phyloP scores from a whole-genome alignment of 2,888 invertebrate species.

The Epinotia ramella region DNA sequence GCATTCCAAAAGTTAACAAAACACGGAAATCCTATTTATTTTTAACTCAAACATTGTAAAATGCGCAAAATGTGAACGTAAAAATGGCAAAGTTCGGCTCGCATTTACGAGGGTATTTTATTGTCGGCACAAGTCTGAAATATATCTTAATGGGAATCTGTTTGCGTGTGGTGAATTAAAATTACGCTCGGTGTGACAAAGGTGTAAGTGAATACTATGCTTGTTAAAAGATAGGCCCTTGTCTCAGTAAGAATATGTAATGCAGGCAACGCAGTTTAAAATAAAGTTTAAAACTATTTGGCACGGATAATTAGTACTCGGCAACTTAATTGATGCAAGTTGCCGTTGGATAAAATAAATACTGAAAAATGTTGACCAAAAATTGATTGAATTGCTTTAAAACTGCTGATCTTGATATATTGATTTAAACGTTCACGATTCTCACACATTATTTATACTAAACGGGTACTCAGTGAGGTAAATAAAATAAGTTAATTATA shows the following conservation, averaged over 20 bases:
- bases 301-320: constrained; percentile 7
- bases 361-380: neutral
- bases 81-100: constrained; percentile 32
- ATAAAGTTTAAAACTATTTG: constrained; percentile 15
- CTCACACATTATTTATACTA: no score
- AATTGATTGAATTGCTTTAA: no score
- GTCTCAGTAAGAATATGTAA: neutral
- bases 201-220: neutral
- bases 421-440: no score
- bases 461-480: no score
- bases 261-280: neutral
- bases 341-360: neutral
- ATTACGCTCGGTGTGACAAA: neutral
- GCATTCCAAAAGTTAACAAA: neutral
- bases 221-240: neutral
- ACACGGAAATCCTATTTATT: constrained; percentile 5
- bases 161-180: constrained; percentile 33
- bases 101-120: constrained; percentile 38
- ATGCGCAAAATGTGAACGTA: constrained; percentile 19
- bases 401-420: no score
- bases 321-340: neutral
- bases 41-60: constrained; percentile 24
- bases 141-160: constrained; percentile 40
- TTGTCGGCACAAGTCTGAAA: constrained; percentile 8
- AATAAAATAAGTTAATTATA: no score